A percentile compares a stretch with the other conserved stretches of the same genome.
Evolutionary conservation across 2,113 vertebrate genomes (phyloP).

Genomic region (Prolemur simus): DNA sequence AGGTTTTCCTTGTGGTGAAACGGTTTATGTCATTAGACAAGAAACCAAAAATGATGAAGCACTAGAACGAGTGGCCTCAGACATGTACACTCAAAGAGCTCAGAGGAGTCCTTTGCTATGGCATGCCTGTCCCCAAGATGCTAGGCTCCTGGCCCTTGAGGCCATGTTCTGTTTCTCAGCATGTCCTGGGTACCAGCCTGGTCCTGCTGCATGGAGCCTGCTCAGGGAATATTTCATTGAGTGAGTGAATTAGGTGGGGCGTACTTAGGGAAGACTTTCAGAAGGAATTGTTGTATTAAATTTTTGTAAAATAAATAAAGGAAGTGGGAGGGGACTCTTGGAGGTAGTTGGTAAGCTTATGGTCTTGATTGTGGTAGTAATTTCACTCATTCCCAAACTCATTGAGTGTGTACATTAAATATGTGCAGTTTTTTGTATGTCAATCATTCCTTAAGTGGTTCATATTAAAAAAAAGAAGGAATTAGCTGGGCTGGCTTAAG

Average conservation of each 20-base stretch:
- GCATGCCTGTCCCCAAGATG: background rate
- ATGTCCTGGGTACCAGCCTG: background rate
- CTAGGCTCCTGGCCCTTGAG: rapidly evolving
- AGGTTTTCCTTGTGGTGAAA: background rate
- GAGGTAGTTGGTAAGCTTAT: background rate
- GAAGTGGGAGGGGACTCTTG: background rate
- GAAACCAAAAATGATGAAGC: background rate
- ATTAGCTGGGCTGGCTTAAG: background rate
- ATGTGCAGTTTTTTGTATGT: background rate
- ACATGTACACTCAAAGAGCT: background rate
- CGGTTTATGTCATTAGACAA: background rate
- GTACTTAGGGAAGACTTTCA: background rate
- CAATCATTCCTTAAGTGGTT: background rate
- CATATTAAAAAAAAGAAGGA: background rate
- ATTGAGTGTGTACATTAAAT: background rate
- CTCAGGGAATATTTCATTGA: background rate
- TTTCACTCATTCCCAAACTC: background rate
- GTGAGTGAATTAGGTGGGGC: background rate
- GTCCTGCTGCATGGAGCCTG: background rate
- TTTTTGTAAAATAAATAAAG: background rate
- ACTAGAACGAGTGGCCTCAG: background rate
- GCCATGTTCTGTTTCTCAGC: background rate
- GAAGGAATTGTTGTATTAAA: background rate
- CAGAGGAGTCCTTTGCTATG: background rate
- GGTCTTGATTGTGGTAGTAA: background rate